Evolutionary conservation across 2,113 vertebrate species (phyloP), one percentile per base, ranked within the genome.

Genomic region (Chascanopsetta lugubris): DNA sequence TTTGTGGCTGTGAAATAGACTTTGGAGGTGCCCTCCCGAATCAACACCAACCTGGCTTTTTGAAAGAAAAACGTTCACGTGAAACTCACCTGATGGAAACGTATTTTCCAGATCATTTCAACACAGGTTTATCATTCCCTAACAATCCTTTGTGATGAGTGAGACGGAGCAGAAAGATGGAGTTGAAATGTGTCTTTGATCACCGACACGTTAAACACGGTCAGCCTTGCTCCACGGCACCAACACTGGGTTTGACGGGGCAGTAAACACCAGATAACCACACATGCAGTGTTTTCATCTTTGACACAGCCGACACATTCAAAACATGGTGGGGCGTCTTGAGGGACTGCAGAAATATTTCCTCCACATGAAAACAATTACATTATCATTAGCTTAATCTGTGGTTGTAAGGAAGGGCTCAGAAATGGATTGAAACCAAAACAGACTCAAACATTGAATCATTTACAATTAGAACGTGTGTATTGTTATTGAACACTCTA

Each of bases 1-100:
- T 55, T 61, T 80, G 81, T 34, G 60, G 71, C 75, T 59, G 34
- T 64, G 66, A 74, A 73, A 80, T 15, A 61, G 43, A 74, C 71
- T 58, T 72, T 58, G 55, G 48, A 60, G 72, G 53, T 56, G 71
- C 64, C 72, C 72, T 75, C 74, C 79, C 46, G 69, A 61, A 43
- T 20, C 54, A 30, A 80, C 77, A 55, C 90, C 85, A 65, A 87
- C 90, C 46, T 40, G 7, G 49, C 67, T 54, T 79, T 80, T 74
- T 85, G 71, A 85, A 83, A 72, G 70, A 58, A 54, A 69, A 13
- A 74, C 11, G 2, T 34, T 34, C 32, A 13, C 13, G 32, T 40
- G 38, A 40, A 40, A 17, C n/a, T 40, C n/a, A 4, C 11, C 32
- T 4, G 2, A 11, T 12, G 13, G 32, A 12, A 34, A 34, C 32